Base-by-base conservation (phyloP, 2,797 vertebrate species). In the Ctenopoma multispine region DNA sequence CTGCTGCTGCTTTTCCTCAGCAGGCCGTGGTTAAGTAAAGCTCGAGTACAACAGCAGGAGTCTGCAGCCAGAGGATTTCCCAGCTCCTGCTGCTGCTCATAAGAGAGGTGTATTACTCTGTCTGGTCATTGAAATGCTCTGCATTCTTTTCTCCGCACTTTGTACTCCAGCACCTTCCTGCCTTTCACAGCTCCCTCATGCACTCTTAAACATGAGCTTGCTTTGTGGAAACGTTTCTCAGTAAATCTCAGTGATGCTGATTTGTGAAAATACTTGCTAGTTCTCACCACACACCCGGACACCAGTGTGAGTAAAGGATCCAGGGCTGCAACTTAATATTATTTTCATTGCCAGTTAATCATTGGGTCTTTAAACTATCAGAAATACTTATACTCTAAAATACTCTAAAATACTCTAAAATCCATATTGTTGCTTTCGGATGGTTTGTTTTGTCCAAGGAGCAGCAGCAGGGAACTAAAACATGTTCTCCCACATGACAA, bases 21-120 rank as follows among this genome's bases (percentile, higher is more conserved):
- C 17, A 44, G 76, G 69, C 76, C 72, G 10, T 48, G 17, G 54
- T 64, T 40, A 50, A 60, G 67, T 49, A n/a, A 51, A 44, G 40
- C 14, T 34, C 3, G 15, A 63, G 46, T 21, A 21, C 44, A 69
- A 15, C 75, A 69, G 73, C 72, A 68, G 82, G 63, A 77, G 40
- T 5, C 43, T 31, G 40, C 58, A 77, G 69, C 67, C 54, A 56
- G 55, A 69, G 72, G 69, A 72, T 90, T 92, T 90, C 89, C 87
- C 85, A 90, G 91, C 84, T 64, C 63, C 75, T 68, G 64, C 82
- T 51, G 43, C 43, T 36, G 27, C 27, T 24, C 15, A 47, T 5
- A 17, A 5, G 50, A 6, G 53, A 23, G 54, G 34, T 74, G 80
- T 75, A 71, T 68, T 63, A 11, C 69, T 36, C 38, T 61, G 14